Conservation (phyloP, 2,113 vertebrate genomes). For the Chrysemys picta region DNA sequence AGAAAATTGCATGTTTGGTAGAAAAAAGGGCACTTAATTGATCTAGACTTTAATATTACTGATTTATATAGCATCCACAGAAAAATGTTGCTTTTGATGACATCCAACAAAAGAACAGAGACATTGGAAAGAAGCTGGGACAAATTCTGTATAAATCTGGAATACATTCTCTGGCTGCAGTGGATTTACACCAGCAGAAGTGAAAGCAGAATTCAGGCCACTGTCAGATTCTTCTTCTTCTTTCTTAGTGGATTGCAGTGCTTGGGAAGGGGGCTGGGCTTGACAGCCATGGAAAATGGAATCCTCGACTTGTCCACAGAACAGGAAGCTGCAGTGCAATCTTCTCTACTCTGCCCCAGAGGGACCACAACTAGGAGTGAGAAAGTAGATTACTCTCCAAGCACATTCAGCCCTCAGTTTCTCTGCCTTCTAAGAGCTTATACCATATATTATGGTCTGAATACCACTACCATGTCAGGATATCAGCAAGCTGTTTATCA, state of each 20-base stretch:
- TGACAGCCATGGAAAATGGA: not conserved
- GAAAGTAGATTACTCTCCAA: not conserved
- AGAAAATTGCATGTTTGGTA: not conserved
- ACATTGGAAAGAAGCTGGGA: not conserved
- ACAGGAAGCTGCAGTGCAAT: not conserved
- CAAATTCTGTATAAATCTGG: not conserved
- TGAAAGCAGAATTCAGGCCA: not conserved
- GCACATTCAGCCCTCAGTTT: not conserved
- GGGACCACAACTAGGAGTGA: not conserved
- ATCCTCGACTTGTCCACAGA: not conserved
- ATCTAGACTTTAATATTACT: not conserved
- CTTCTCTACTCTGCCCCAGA: rapidly evolving
- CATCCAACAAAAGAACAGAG: not conserved
- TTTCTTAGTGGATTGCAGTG: not conserved
- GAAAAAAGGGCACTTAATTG: slow-evolving; percentile 1
- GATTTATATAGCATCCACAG: not conserved
- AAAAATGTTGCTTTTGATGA: not conserved
- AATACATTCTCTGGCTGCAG: not conserved
- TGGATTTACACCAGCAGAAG: not conserved
- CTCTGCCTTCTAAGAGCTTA: not conserved
- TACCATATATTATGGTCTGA: not conserved
- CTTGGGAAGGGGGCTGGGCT: not conserved
- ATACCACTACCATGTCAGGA: not conserved
- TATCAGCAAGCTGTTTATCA: not conserved
- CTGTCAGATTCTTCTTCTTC: not conserved